phyloP scores from a whole-genome alignment of 2,888 invertebrate genomes.

The Neuroscelio doddi region DNA sequence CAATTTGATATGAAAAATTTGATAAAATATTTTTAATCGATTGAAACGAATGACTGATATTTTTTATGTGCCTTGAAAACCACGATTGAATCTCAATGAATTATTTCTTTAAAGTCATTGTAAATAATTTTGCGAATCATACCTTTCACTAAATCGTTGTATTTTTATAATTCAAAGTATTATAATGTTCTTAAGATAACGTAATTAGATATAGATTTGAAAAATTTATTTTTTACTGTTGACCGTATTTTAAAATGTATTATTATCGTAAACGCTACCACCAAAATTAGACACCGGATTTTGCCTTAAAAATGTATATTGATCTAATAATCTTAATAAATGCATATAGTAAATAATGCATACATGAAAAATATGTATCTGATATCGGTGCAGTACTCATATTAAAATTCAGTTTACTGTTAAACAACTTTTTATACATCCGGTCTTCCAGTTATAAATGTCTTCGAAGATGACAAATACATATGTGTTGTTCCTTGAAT shows the following conservation, averaged over 20 bases:
- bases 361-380: too few species aligned
- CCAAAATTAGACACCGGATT: too few species aligned
- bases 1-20: constrained; percentile 4
- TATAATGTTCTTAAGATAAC: constrained; percentile 19
- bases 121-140: constrained; percentile 17
- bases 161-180: constrained; percentile 32
- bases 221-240: neutral
- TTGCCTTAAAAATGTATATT: too few species aligned
- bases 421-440: constrained; percentile 9
- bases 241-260: neutral
- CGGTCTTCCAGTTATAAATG: constrained; percentile 14
- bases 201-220: neutral
- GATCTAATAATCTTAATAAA: too few species aligned
- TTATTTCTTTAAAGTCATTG: constrained; percentile 14
- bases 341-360: too few species aligned
- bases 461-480: constrained; percentile 14
- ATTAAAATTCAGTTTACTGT: too few species aligned
- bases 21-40: neutral
- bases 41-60: constrained; percentile 25
- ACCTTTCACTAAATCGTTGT: constrained; percentile 10
- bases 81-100: constrained; percentile 18
- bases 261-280: neutral
- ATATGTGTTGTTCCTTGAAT: constrained; percentile 26
- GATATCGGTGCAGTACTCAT: too few species aligned
- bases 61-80: constrained; percentile 11